Evolutionary conservation across 2,888 invertebrate species (phyloP), one percentile per base, ranked within the genome.

Genomic region (Trachelus tabidus): DNA sequence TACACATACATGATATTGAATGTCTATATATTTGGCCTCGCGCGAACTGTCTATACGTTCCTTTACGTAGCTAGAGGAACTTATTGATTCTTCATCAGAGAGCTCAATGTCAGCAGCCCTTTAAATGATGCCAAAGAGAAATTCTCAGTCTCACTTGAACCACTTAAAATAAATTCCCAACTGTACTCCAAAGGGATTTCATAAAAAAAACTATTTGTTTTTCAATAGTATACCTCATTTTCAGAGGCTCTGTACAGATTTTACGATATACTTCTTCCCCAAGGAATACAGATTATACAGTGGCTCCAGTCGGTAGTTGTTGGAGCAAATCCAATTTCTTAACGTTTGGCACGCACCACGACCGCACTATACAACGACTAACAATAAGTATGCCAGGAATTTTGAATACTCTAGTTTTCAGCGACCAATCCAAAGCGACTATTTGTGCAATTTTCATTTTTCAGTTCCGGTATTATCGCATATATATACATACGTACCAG

Each of bases 261-360:
- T 69, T 71, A 23, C 56, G 9, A 9, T 56, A 56, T 56, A 56
- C 56, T 56, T 23, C 56, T 9, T 56, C 15, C 56, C 23, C 56
- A 56, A 23, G 56, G 23, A 23, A 23, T 9, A 31, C 31, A 71
- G 9, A 12, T 30, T 15, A 11, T 34, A 31, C 71, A 31, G 33
- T 34, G 71, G 71, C 71, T 56, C 56, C 56, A 56, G 34, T 69
- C 71, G 71, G 35, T 35, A 34, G 37, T 34, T n/a, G 34, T 74
- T 74, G 74, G 74, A 74, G 74, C 6, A 74, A 34, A 74, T 74
- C 74, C 35, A 74, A 74, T 40, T 74, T 74, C 74, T 74, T 74
- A 34, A 34, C 15, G 30, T 74, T 74, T 40, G 74, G 74, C 37
- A 74, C 74, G 71, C 31, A 71, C 33, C 12, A 31, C 23, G 71